A percentile compares a stretch with the other conserved stretches of the same genome.
phyloP scores from a whole-genome alignment of 2,888 invertebrate genomes.

The Drosophila nigricruria region DNA sequence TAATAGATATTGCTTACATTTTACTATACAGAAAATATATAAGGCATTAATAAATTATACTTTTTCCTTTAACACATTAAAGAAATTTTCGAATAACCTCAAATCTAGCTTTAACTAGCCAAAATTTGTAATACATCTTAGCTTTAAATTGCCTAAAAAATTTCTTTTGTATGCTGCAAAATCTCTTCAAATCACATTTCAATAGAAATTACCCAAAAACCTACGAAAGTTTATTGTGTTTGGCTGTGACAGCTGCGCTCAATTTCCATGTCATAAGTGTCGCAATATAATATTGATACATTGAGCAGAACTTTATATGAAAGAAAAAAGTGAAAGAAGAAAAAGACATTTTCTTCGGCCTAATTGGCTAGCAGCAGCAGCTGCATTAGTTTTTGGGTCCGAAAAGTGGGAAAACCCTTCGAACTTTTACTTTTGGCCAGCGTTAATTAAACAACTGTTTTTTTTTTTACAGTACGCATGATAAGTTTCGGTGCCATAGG shows the following conservation, averaged over 20 bases:
- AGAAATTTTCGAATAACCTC: no score
- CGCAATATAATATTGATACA: constrained; percentile 16
- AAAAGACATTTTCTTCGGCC: constrained; percentile 12
- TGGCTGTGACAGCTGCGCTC: constrained; percentile 36
- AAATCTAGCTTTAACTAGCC: background rate
- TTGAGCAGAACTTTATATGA: constrained; percentile 15
- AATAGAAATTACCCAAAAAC: background rate
- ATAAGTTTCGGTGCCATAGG: constrained; percentile 10
- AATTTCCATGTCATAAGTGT: constrained; percentile 11
- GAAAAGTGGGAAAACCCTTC: background rate
- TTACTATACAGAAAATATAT: no score
- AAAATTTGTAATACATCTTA: background rate
- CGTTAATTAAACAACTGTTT: constrained; percentile 59
- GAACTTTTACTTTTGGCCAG: background rate
- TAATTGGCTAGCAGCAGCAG: constrained; percentile 43
- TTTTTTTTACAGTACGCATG: constrained; percentile 50
- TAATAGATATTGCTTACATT: no score
- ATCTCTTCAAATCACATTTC: background rate
- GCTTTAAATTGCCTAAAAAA: constrained; percentile 7
- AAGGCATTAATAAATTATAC: no score
- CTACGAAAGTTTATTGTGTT: background rate
- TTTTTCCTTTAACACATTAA: no score
- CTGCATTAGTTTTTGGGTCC: constrained; percentile 18
- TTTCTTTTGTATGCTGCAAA: background rate
- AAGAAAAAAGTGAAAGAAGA: background rate